These are phyloP conservation scores for Oenanthe melanoleuca DNA, from an alignment of 2,113 vertebrate species.

Conservation along the genomic window DNA sequence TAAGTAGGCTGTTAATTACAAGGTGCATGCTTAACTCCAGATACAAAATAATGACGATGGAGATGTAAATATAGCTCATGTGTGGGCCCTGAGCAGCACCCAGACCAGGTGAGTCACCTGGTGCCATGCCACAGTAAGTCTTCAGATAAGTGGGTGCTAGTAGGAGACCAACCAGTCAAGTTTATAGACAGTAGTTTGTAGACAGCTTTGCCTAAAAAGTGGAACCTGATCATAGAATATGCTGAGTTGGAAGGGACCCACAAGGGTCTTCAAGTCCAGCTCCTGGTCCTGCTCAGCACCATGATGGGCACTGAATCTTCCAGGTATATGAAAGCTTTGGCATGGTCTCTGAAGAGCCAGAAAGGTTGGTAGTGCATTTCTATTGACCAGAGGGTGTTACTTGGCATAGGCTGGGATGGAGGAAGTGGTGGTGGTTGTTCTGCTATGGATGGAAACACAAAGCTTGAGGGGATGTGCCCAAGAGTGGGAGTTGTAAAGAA, in stretches of 20 bases:
- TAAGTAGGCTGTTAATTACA: not conserved
- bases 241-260: not conserved
- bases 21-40: not conserved
- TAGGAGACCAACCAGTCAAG: fast-evolving
- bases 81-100: not conserved
- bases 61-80: not conserved
- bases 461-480: not conserved
- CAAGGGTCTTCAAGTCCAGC: not conserved
- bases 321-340: not conserved
- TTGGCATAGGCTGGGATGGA: not conserved
- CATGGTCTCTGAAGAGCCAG: not conserved
- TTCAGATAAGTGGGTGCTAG: not conserved
- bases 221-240: not conserved
- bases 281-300: not conserved
- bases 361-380: not conserved
- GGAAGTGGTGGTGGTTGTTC: not conserved
- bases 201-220: not conserved
- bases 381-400: not conserved
- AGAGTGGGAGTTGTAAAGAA: not conserved
- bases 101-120: not conserved
- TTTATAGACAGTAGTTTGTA: not conserved
- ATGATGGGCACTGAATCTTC: not conserved
- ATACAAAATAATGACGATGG: not conserved
- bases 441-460: not conserved
- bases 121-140: not conserved